Evolutionary conservation across 2,113 vertebrate species (phyloP).

Genomic region (Percina caprodes): DNA sequence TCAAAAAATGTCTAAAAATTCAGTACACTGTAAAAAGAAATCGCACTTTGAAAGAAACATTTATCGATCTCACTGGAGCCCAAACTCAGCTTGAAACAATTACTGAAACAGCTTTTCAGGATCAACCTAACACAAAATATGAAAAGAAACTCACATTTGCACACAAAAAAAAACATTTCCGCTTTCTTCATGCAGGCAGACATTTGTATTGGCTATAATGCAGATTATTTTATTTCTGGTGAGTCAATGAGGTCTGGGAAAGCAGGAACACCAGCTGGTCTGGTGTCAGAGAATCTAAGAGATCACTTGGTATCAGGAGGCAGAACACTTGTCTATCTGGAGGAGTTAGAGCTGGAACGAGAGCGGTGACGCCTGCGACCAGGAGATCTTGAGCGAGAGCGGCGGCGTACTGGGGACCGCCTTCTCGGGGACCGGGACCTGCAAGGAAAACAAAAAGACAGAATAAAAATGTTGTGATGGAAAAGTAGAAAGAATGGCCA

Average conservation of each 20-base stretch:
- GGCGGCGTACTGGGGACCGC: slow-evolving; percentile 93
- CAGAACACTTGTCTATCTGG: slow-evolving; percentile 85
- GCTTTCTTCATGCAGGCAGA: slow-evolving; percentile 22
- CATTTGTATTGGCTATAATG: slow-evolving; percentile 34
- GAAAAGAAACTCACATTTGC: slow-evolving; percentile 18
- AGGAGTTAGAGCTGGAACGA: slow-evolving; percentile 98
- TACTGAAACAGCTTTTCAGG: background rate
- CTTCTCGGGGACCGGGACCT: slow-evolving; percentile 95
- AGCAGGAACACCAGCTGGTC: slow-evolving; percentile 15
- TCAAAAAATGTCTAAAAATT: slow-evolving; percentile 66
- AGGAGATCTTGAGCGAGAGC: slow-evolving; percentile 92
- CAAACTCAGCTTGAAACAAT: slow-evolving; percentile 1
- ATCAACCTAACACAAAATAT: slow-evolving; percentile 34
- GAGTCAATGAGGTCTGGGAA: slow-evolving; percentile 8
- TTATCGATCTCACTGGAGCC: slow-evolving; percentile 4
- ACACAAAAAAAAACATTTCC: slow-evolving; percentile 9
- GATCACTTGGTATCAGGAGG: background rate
- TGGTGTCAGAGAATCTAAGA: slow-evolving; percentile 12
- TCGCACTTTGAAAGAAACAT: slow-evolving; percentile 47
- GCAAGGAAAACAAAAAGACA: background rate
- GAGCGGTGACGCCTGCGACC: slow-evolving; percentile 95
- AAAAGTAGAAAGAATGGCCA: background rate
- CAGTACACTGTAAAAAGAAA: slow-evolving; percentile 55
- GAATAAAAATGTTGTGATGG: background rate
- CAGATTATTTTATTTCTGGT: slow-evolving; percentile 27